These are phyloP conservation scores for Suricata suricatta DNA, from an alignment of 2,113 vertebrate genomes.

Conservation along the genomic window DNA sequence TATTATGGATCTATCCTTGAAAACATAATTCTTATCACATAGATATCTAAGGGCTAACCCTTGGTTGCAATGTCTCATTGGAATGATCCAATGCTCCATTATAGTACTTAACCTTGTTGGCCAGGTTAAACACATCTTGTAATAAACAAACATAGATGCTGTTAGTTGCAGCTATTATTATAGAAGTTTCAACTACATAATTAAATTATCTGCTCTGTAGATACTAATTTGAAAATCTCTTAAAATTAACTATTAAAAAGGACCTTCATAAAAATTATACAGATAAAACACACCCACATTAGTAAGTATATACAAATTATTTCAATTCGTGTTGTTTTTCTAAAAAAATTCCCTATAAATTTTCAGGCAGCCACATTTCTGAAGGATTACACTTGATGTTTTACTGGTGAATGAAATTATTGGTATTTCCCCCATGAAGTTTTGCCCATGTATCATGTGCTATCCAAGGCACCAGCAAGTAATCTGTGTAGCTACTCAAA, in stretches of 20 bases:
- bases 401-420: neutral
- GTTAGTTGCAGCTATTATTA: neutral
- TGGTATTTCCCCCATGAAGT: neutral
- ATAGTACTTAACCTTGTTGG: neutral
- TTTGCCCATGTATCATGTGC: neutral
- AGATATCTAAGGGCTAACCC: neutral
- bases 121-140: neutral
- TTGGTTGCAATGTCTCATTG: neutral
- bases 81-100: neutral
- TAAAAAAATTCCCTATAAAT: neutral
- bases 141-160: neutral
- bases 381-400: neutral
- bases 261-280: conserved; percentile 20
- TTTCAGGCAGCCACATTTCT: neutral
- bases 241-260: conserved; percentile 31
- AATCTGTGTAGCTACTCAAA: neutral
- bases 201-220: neutral
- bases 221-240: conserved; percentile 10
- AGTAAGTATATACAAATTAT: neutral
- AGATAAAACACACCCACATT: neutral
- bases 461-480: neutral
- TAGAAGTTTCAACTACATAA: neutral
- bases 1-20: neutral
- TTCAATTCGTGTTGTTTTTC: neutral
- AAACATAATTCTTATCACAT: neutral